These are phyloP conservation scores for Pogonocherus hispidulus DNA, from an alignment of 2,888 invertebrate species.

Conservation along the genomic window DNA sequence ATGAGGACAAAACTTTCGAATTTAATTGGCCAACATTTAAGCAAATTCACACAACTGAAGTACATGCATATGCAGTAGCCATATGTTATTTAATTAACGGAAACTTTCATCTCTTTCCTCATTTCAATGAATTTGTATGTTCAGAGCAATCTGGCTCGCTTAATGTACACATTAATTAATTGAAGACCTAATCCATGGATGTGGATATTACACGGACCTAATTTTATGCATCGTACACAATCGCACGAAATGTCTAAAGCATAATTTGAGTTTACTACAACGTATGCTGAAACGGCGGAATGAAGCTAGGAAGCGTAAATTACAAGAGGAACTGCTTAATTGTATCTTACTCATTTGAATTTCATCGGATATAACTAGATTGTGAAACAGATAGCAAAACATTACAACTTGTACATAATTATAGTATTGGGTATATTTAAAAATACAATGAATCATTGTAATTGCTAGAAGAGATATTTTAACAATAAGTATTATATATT, in stretches of 20 bases:
- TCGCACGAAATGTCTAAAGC: slow-evolving; percentile 35
- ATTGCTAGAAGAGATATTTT: too few relatives aligned
- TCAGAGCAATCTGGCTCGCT: not conserved
- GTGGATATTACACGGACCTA: slow-evolving; percentile 32
- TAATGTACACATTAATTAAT: slow-evolving; percentile 25
- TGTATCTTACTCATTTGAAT: not conserved
- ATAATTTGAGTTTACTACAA: slow-evolving; percentile 31
- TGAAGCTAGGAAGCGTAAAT: slow-evolving; percentile 23
- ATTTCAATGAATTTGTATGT: not conserved
- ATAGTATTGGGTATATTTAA: too few relatives aligned
- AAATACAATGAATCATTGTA: too few relatives aligned
- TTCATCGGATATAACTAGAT: not conserved
- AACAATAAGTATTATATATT: too few relatives aligned
- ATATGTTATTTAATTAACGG: not conserved
- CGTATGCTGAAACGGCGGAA: slow-evolving; percentile 25
- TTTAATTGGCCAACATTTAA: not conserved
- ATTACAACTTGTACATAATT: too few relatives aligned
- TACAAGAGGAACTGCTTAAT: slow-evolving; percentile 23
- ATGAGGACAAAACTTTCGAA: not conserved
- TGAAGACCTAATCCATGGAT: slow-evolving; percentile 10
- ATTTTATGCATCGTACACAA: slow-evolving; percentile 38
- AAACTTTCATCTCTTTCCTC: not conserved
- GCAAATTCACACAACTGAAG: not conserved
- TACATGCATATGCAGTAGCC: not conserved
- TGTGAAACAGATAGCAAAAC: not conserved